Evolutionary conservation across 2,113 vertebrate genomes (phyloP).

Genomic region (Mus pahari): DNA sequence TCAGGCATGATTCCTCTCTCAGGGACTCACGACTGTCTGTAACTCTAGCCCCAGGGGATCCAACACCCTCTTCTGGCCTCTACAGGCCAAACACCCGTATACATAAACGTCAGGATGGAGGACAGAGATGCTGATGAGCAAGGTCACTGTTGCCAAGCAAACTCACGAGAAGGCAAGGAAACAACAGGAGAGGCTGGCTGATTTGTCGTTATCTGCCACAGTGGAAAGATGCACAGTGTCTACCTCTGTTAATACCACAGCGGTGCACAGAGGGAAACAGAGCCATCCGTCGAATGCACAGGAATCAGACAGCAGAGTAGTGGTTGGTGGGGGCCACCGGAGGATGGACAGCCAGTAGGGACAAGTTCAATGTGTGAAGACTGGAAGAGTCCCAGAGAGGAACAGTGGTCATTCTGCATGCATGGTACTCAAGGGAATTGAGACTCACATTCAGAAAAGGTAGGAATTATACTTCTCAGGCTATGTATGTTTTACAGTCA

Average conservation of each 20-base stretch:
- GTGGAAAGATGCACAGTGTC: not conserved
- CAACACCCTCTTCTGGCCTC: not conserved
- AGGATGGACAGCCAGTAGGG: not conserved
- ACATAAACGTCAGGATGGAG: not conserved
- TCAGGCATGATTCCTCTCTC: not conserved
- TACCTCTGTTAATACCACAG: not conserved
- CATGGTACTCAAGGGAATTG: not conserved
- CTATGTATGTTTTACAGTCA: not conserved
- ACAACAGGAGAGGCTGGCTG: not conserved
- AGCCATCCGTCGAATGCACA: too few relatives aligned
- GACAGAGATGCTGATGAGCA: not conserved
- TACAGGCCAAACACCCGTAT: too few relatives aligned
- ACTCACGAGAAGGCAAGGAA: not conserved
- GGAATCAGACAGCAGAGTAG: not conserved
- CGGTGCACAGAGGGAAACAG: not conserved
- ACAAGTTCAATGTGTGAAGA: not conserved
- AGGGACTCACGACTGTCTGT: not conserved
- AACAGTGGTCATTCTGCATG: not conserved
- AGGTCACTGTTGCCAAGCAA: not conserved
- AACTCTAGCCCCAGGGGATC: not conserved
- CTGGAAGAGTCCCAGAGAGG: not conserved
- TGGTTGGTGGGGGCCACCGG: rapidly evolving
- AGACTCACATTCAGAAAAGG: not conserved
- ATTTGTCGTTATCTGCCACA: not conserved
- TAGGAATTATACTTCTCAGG: not conserved